Conservation (phyloP, 2,888 invertebrate genomes). For the Smittia aterrima region DNA sequence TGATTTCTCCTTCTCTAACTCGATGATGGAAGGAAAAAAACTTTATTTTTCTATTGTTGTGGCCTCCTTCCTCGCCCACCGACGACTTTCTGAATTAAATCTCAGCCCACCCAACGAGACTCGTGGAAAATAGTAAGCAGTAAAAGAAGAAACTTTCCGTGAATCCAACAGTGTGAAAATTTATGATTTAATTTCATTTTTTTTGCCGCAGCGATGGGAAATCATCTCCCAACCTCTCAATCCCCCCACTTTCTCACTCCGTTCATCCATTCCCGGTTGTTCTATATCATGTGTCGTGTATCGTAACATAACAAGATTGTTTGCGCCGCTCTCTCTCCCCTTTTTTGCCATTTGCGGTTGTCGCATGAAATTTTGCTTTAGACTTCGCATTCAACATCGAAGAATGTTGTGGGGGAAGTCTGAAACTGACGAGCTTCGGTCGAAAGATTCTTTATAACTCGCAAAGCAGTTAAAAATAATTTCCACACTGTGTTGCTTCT, state of each 20-base stretch:
- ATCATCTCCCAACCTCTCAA: not conserved
- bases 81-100: too few species aligned
- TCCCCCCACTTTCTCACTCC: not conserved
- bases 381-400: not conserved
- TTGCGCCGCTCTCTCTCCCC: not conserved
- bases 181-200: not conserved
- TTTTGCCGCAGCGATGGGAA: not conserved
- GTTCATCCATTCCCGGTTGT: too few species aligned
- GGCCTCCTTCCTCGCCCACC: not conserved
- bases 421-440: too few species aligned
- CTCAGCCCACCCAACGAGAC: too few species aligned
- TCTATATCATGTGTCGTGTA: constrained; percentile 6
- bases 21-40: not conserved
- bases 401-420: too few species aligned
- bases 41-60: not conserved
- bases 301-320: constrained; percentile 17
- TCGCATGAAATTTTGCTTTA: constrained; percentile 18
- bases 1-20: not conserved
- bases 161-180: constrained; percentile 7
- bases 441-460: too few species aligned
- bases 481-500: too few species aligned
- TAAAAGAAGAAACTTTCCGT: not conserved
- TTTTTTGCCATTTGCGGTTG: constrained; percentile 18
- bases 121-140: too few species aligned
- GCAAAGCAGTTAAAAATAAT: too few species aligned